These are phyloP conservation scores for Dynastes grantii DNA, from an alignment of 2,888 invertebrate genomes.

Conservation along the genomic window DNA sequence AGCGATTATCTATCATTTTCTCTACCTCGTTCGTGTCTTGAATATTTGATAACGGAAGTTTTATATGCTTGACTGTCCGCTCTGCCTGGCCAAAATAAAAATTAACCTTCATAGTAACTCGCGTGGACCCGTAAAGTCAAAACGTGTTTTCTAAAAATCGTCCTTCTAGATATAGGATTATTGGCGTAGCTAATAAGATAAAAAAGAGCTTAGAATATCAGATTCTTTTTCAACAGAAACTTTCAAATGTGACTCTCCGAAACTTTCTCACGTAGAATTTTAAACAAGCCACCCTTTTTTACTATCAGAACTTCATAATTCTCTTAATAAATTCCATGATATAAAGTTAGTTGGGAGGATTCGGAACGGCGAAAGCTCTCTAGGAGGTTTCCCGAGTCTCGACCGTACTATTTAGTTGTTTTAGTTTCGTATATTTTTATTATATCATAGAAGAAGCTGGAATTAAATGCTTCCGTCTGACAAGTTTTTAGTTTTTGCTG, in stretches of 20 bases:
- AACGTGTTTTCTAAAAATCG: conserved; percentile 35
- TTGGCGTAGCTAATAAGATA: conserved; percentile 54
- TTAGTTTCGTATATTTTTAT: conserved; percentile 47
- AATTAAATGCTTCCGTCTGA: conserved; percentile 38
- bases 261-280: conserved; percentile 52
- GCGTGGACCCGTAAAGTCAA: conserved; percentile 5
- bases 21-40: conserved; percentile 37
- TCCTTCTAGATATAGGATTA: conserved; percentile 49
- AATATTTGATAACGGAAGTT: conserved; percentile 36
- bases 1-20: conserved; percentile 44
- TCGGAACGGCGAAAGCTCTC: neutral
- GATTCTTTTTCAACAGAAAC: conserved; percentile 39
- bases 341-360: conserved; percentile 46
- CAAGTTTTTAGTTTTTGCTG: conserved; percentile 27
- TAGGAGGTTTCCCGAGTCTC: conserved; percentile 23
- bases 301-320: conserved; percentile 52
- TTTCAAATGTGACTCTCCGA: conserved; percentile 50
- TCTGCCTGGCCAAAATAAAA: conserved; percentile 13
- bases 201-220: conserved; percentile 52
- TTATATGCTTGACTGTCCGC: conserved; percentile 15
- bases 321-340: conserved; percentile 52
- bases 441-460: conserved; percentile 38
- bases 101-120: conserved; percentile 17
- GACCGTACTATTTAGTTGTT: conserved; percentile 25
- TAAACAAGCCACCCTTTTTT: conserved; percentile 51